Evolutionary conservation across 2,888 invertebrate genomes (phyloP).

Genomic region (Arctia plantaginis): DNA sequence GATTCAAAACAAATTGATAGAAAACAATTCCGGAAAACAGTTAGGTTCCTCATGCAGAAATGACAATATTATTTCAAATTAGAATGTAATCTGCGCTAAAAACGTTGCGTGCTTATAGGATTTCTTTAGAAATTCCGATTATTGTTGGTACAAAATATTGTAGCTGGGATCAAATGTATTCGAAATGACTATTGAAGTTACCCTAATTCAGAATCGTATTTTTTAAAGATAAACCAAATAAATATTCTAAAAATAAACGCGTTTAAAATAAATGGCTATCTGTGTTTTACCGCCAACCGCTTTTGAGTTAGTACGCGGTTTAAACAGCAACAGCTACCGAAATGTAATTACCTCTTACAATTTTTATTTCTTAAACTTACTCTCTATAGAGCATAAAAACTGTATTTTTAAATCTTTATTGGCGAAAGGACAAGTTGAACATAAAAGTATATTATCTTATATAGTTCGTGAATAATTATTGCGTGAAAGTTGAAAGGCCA

Average conservation of each 20-base stretch:
- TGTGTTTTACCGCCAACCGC: background rate
- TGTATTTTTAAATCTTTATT: constrained; percentile 13
- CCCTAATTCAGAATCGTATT: background rate
- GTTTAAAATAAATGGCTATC: background rate
- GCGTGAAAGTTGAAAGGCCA: constrained; percentile 34
- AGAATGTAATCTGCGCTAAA: background rate
- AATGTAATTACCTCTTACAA: background rate
- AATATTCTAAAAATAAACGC: no score
- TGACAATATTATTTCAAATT: background rate
- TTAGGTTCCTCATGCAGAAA: background rate
- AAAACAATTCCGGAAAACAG: background rate
- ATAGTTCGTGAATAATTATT: constrained; percentile 41
- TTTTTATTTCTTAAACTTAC: constrained; percentile 2
- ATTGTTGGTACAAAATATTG: background rate
- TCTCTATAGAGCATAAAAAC: background rate
- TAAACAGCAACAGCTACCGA: background rate
- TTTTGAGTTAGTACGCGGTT: background rate
- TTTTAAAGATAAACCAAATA: no score
- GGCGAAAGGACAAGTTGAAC: constrained; percentile 17
- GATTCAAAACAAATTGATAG: no score
- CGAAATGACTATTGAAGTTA: background rate
- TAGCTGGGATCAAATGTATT: background rate
- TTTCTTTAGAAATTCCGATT: background rate
- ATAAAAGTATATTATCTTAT: constrained; percentile 29
- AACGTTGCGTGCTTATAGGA: background rate